phyloP scores from a whole-genome alignment of 1,140 invertebrate genomes.

The Metopolophium dirhodum region DNA sequence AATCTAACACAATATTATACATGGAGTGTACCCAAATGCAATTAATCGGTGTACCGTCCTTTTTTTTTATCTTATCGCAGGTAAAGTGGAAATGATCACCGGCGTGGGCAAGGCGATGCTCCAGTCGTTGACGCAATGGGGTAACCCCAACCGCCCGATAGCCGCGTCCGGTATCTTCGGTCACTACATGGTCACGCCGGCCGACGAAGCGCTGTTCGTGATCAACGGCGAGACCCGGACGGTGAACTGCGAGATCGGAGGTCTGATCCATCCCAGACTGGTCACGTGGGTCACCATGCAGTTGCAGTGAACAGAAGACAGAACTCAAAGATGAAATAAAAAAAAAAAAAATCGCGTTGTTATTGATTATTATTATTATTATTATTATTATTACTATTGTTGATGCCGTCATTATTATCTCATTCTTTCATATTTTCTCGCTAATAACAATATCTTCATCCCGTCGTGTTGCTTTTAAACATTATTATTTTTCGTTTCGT shows the following conservation, averaged over 20 bases:
- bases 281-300: conserved; percentile 72
- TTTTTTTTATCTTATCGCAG: conserved; percentile 61
- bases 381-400: background rate
- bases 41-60: background rate
- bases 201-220: conserved; percentile 76
- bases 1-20: background rate
- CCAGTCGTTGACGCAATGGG: conserved; percentile 70
- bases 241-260: conserved; percentile 80
- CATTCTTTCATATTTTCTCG: background rate
- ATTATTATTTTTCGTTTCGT: background rate
- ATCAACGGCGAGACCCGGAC: conserved; percentile 76
- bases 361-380: conserved; percentile 5
- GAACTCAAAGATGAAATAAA: background rate
- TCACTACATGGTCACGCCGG: conserved; percentile 77
- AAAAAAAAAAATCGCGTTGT: conserved; percentile 27
- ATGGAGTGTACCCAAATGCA: background rate
- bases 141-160: conserved; percentile 73
- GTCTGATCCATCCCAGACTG: conserved; percentile 71
- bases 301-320: conserved; percentile 59
- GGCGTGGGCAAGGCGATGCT: conserved; percentile 73
- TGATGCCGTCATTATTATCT: background rate
- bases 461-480: background rate
- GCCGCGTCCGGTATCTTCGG: conserved; percentile 75
- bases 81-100: conserved; percentile 81
- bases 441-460: background rate